phyloP scores from a whole-genome alignment of 2,797 vertebrate species.

The Enteromius mattozi region DNA sequence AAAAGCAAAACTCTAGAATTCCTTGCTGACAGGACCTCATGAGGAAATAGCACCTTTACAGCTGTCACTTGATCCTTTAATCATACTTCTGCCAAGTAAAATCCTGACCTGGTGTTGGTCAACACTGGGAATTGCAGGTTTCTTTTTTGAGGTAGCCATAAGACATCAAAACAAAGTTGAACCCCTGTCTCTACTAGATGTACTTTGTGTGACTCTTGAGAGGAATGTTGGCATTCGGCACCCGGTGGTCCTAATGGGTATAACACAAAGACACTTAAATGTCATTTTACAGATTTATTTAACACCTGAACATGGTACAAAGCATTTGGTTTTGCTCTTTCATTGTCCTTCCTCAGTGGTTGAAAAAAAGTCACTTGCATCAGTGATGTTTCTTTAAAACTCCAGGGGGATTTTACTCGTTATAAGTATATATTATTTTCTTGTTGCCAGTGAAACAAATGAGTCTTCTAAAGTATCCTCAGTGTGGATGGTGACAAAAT shows the following conservation, averaged over 20 bases:
- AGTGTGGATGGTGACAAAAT: constrained; percentile 82
- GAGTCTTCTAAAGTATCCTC: constrained; percentile 84
- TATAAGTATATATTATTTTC: constrained; percentile 89
- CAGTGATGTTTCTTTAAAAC: constrained; percentile 68
- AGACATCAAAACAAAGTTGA: constrained; percentile 75
- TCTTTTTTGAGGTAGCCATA: constrained; percentile 72
- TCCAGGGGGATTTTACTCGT: constrained; percentile 83
- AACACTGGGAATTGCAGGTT: constrained; percentile 74
- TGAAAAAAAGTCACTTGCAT: constrained; percentile 79
- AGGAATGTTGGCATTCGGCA: constrained; percentile 62
- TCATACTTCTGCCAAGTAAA: constrained; percentile 60
- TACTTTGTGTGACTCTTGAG: constrained; percentile 74
- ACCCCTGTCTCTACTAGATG: constrained; percentile 77
- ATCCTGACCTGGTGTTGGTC: constrained; percentile 65
- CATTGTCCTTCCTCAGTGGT: constrained; percentile 82
- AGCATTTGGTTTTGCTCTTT: constrained; percentile 80
- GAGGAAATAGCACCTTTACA: constrained; percentile 74
- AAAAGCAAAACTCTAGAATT: constrained; percentile 65
- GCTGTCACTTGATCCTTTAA: constrained; percentile 66
- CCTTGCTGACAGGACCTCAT: constrained; percentile 70
- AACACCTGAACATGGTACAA: constrained; percentile 87
- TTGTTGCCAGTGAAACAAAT: constrained; percentile 89
- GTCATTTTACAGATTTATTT: constrained; percentile 87
- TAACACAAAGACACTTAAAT: constrained; percentile 84
- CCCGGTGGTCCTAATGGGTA: constrained; percentile 66